Conservation (phyloP, 1,140 invertebrate genomes). For the Penaeus indicus region DNA sequence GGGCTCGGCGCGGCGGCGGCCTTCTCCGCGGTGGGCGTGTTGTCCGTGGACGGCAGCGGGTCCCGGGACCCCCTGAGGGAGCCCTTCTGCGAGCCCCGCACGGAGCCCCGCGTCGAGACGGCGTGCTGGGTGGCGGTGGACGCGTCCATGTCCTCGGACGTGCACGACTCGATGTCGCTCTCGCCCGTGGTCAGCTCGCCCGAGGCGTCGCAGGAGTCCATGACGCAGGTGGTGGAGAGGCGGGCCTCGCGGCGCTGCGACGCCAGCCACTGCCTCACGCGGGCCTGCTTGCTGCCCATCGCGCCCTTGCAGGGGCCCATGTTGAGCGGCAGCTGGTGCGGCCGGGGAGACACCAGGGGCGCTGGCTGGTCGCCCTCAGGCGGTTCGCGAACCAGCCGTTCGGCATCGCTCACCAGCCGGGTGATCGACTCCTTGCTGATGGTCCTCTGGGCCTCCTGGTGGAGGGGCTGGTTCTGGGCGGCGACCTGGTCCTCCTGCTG, state of each 20-base stretch:
- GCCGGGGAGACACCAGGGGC: conserved; percentile 60
- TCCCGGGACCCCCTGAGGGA: conserved; percentile 50
- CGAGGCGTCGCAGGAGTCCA: conserved; percentile 86
- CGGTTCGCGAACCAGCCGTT: conserved; percentile 76
- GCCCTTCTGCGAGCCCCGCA: conserved; percentile 43
- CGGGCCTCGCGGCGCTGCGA: conserved; percentile 67
- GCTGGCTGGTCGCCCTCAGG: conserved; percentile 68
- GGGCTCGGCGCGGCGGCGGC: background rate
- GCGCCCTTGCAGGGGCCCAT: conserved; percentile 69
- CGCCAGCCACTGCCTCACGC: conserved; percentile 80
- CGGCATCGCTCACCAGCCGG: conserved; percentile 79
- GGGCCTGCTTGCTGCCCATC: conserved; percentile 75
- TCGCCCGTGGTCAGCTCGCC: conserved; percentile 88
- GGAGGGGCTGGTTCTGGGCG: conserved; percentile 62
- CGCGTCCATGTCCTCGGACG: conserved; percentile 79
- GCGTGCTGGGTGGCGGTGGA: conserved; percentile 73
- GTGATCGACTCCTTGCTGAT: conserved; percentile 74
- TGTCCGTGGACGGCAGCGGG: conserved; percentile 57
- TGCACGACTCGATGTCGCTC: conserved; percentile 77
- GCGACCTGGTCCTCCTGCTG: background rate
- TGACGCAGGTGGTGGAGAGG: conserved; percentile 50
- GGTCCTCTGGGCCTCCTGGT: conserved; percentile 41
- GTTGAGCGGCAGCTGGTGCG: conserved; percentile 68
- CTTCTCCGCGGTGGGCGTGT: conserved; percentile 67
- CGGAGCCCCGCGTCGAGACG: conserved; percentile 40